Evolutionary conservation across 2,888 invertebrate species (phyloP), one percentile per base, ranked within the genome.

Genomic region (Heliconius ethilla): DNA sequence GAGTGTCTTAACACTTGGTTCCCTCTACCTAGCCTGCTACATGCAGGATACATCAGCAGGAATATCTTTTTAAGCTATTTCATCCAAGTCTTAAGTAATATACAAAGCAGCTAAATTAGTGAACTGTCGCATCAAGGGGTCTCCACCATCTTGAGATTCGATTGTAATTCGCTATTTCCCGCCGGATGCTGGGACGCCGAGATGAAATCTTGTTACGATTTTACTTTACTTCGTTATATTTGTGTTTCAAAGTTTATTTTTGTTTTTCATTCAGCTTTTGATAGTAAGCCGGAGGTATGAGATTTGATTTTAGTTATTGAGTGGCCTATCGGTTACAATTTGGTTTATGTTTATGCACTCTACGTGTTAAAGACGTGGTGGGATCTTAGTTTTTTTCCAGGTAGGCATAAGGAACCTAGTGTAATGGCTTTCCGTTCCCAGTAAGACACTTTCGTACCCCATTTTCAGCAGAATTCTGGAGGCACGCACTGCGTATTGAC

Each of bases 171-270:
- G 55, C 70, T 55, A 72, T 72, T 72, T 72, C 70, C 70, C 33
- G 70, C 70, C 70, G 70, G 70, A 72, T 55, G 70, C 70, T 72
- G 70, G 55, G 55, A 72, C 70, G 70, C 70, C 70, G 70, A 72
- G 70, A 55, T 55, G 55, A 55, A 72, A 72, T 55, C 70, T 55
- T 22, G 33, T 72, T 72, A 70, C 29, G 2, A 37, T 10, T n/a
- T n/a, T 4, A 37, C 67, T 40, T 40, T 37, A 67, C 37, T 40
- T 67, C 5, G 40, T 67, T 67, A 25, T 13, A 11, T 37, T 40
- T 40, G 25, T 25, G 59, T 59, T 22, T 59, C n/a, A n/a, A 59
- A 59, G 22, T 59, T 22, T 59, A 59, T 59, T 67, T 67, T n/a
- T 40, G n/a, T 37, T 37, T 37, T 67, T 40, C 2, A n/a, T n/a